phyloP scores from a whole-genome alignment of 2,888 invertebrate species.

The Neuroscelio doddi region DNA sequence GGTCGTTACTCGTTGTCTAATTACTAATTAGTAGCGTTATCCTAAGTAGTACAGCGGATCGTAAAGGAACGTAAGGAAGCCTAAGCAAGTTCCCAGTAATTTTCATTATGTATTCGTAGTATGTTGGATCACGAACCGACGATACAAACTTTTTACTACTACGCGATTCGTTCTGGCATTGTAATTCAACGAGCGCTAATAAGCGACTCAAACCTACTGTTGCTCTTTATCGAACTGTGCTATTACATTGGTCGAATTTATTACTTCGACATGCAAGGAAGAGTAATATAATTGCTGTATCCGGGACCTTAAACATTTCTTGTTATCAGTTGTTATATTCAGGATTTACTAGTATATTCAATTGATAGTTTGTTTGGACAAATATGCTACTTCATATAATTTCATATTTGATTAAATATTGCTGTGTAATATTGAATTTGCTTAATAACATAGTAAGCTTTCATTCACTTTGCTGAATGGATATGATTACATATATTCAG shows the following conservation, averaged over 20 bases:
- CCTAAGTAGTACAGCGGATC: constrained; percentile 2
- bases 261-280: constrained; percentile 20
- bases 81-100: constrained; percentile 19
- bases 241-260: constrained; percentile 29
- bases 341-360: too few species aligned
- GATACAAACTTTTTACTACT: constrained; percentile 27
- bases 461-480: too few species aligned
- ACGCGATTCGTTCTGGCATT: constrained; percentile 31
- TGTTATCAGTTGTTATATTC: too few species aligned
- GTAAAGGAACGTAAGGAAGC: constrained; percentile 10
- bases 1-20: constrained; percentile 36
- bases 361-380: too few species aligned
- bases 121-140: constrained; percentile 25
- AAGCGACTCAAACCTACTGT: constrained; percentile 27
- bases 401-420: too few species aligned
- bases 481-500: too few species aligned
- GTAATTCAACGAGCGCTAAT: constrained; percentile 39
- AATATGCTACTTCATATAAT: too few species aligned
- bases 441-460: too few species aligned
- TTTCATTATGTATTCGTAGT: constrained; percentile 26
- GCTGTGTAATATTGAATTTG: too few species aligned
- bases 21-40: constrained; percentile 37
- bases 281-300: constrained; percentile 38
- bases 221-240: constrained; percentile 39
- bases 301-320: constrained; percentile 38